Conservation (phyloP, 1,140 invertebrate species). For the Zaprionus africanus region DNA sequence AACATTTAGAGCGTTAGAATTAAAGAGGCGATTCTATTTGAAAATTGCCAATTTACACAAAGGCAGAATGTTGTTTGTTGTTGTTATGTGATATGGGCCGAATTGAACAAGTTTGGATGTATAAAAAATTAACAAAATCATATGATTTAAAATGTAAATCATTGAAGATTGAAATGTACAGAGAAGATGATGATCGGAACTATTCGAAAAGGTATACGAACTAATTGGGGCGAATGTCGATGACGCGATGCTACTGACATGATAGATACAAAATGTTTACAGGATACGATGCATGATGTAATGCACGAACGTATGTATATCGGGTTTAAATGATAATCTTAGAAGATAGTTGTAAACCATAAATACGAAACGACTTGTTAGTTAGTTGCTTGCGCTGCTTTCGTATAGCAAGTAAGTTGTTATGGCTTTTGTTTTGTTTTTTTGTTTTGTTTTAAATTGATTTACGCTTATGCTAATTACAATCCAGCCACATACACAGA, state of each 20-base stretch:
- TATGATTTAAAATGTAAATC: conserved; percentile 21
- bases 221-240: not conserved
- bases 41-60: conserved; percentile 56
- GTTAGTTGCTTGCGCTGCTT: conserved; percentile 46
- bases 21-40: conserved; percentile 51
- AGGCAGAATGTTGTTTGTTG: conserved; percentile 26
- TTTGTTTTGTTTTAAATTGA: conserved; percentile 23
- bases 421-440: conserved; percentile 33
- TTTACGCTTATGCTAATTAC: conserved; percentile 72
- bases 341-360: conserved; percentile 58
- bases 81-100: conserved; percentile 23
- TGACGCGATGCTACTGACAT: conserved; percentile 17
- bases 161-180: conserved; percentile 48
- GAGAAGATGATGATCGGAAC: conserved; percentile 13
- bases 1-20: conserved; percentile 74
- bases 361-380: conserved; percentile 58
- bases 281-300: conserved; percentile 11
- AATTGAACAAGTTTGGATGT: conserved; percentile 15
- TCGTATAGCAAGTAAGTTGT: conserved; percentile 27
- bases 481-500: conserved; percentile 80
- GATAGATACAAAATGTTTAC: conserved; percentile 1
- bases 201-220: conserved; percentile 6
- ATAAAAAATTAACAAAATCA: not conserved
- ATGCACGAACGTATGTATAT: conserved; percentile 1
- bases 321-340: conserved; percentile 62